A percentile compares a stretch with the other conserved stretches of the same genome.
phyloP scores from a whole-genome alignment of 2,797 vertebrate genomes.

The Poeciliopsis turneri region DNA sequence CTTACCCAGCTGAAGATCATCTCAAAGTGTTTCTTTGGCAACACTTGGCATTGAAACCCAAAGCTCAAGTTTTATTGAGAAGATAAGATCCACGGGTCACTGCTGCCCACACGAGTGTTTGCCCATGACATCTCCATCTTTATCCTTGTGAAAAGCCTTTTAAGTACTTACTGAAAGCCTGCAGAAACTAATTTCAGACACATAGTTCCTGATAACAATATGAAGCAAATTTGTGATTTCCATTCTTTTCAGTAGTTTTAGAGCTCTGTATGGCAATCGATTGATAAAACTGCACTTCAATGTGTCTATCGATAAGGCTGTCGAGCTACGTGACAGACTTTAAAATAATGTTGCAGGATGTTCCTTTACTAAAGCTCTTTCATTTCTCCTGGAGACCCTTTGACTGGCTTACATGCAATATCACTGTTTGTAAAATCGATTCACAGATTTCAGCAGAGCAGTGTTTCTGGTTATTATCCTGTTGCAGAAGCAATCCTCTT shows the following conservation, averaged over 20 bases:
- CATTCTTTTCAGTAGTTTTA: background rate
- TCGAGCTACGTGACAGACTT: background rate
- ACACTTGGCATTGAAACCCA: background rate
- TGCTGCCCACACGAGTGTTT: background rate
- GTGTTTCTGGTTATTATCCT: background rate
- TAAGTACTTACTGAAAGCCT: slow-evolving; percentile 8
- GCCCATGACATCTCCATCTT: slow-evolving; percentile 5
- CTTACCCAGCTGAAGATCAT: background rate
- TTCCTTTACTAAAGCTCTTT: background rate
- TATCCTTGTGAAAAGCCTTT: background rate
- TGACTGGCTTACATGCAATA: background rate
- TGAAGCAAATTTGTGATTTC: background rate
- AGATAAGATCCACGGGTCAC: background rate
- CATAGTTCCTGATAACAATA: slow-evolving; percentile 1
- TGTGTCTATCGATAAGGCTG: background rate
- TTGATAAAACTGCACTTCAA: background rate
- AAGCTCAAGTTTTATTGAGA: background rate
- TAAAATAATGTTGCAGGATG: background rate
- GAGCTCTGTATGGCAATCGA: background rate
- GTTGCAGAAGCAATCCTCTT: slow-evolving; percentile 4
- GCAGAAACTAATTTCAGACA: slow-evolving; percentile 18
- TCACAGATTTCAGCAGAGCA: background rate
- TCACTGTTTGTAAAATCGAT: background rate
- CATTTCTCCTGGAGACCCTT: background rate
- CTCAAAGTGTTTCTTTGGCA: background rate